Evolutionary conservation across 2,797 vertebrate species (phyloP).

Genomic region (Syngnathus rostellatus): DNA sequence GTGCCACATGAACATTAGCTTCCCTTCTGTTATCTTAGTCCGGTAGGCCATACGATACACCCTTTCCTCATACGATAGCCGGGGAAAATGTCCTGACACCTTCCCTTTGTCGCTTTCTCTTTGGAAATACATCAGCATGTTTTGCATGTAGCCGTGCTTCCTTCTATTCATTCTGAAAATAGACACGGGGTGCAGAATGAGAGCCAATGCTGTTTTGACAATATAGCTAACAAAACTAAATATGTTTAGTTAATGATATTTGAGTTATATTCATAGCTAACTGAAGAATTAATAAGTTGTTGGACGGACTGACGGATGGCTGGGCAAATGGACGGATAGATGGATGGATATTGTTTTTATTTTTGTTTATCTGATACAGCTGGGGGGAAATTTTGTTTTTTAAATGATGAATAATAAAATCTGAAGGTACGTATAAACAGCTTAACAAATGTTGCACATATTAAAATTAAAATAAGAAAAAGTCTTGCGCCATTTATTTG

Average conservation of each 20-base stretch:
- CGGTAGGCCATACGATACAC: conserved; percentile 43
- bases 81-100: conserved; percentile 8
- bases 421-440: background rate
- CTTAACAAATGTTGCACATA: background rate
- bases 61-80: conserved; percentile 44
- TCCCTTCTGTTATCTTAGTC: conserved; percentile 32
- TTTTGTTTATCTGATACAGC: background rate
- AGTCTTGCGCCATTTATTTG: background rate
- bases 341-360: no score
- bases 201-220: conserved; percentile 74
- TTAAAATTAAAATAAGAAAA: background rate
- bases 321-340: no score
- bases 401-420: background rate
- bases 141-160: conserved; percentile 77
- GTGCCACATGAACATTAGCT: conserved; percentile 35
- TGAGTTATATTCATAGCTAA: no score
- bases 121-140: conserved; percentile 56
- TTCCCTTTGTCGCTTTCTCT: conserved; percentile 45
- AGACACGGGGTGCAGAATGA: conserved; percentile 77
- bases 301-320: no score
- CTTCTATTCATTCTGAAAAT: conserved; percentile 89
- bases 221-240: no score
- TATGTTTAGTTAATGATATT: background rate
- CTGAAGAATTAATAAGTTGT: no score
- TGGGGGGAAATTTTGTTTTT: background rate